Base-by-base conservation (phyloP, 37 sponge, comb jelly and placozoan genomes). In the Haliclona indistincta region DNA sequence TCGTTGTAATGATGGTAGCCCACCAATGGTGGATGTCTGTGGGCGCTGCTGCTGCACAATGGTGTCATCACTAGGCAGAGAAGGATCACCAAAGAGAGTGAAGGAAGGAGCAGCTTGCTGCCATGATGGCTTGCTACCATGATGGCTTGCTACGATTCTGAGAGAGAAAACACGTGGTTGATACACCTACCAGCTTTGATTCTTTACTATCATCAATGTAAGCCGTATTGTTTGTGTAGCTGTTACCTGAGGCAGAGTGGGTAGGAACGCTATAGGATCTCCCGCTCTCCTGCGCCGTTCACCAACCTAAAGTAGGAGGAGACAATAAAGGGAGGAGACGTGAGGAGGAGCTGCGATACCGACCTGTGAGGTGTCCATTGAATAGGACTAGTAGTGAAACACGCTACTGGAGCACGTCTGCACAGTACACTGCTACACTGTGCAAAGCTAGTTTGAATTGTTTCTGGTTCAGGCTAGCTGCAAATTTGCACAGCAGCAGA, bases 81-180 rank as follows among this genome's bases (percentile, higher is more conserved):
- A 67, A 15, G 79, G 70, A 34, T 78, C 82, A 22, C 78, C 38
- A n/a, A 80, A 74, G 23, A 79, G 73, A 71, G 70, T 91, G 73
- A 95, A 95, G 38, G 69, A 35, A 2, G 96, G 96, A 29, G 67
- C 55, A 30, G 75, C 56, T 30, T 80, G 63, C 54, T 88, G 86
- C 96, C 96, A 95, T 6, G 89, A 80, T 7, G 96, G 96, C 49
- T 92, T 84, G 77, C 94, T 93, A 43, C 60, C n/a, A n/a, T n/a
- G 58, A 35, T 30, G 43, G 25, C 22, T 44, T 17, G 37, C 38
- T 20, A 3, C 28, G 28, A 2, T 3, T 44, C 30, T 20, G 39
- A 37, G 4, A 37, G 52, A 28, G 44, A 38, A 7, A 23, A 33
- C 3, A 3, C 23, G 55, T 3, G n/a, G n/a, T n/a, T n/a, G n/a